phyloP scores from a whole-genome alignment of 2,888 invertebrate species.

The Lymantria monacha region DNA sequence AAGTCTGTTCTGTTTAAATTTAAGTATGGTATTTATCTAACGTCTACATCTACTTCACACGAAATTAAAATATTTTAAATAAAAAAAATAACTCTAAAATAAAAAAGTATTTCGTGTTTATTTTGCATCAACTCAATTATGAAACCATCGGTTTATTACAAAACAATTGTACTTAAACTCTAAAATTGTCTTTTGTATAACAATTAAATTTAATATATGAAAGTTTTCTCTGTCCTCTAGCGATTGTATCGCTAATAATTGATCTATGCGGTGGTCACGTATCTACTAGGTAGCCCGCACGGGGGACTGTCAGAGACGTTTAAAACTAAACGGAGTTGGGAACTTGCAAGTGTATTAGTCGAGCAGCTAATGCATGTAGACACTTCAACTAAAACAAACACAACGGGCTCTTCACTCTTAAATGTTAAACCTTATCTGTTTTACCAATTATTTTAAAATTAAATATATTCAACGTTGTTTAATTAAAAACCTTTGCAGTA shows the following conservation, averaged over 20 bases:
- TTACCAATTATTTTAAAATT: no score
- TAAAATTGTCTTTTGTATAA: background rate
- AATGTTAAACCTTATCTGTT: no score
- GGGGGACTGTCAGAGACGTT: constrained; percentile 62
- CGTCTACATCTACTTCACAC: no score
- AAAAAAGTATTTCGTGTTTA: no score
- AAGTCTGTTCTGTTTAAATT: background rate
- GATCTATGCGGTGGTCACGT: constrained; percentile 57
- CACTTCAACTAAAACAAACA: constrained; percentile 49
- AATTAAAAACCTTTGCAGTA: no score
- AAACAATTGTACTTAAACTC: no score
- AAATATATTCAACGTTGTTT: no score
- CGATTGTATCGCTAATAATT: constrained; percentile 31
- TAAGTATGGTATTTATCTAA: no score
- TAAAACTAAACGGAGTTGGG: constrained; percentile 51
- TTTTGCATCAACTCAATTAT: no score
- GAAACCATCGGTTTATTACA: no score
- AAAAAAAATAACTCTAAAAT: no score
- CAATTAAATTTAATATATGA: constrained; percentile 16
- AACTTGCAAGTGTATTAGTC: constrained; percentile 64
- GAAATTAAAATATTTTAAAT: no score
- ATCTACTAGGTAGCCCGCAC: constrained; percentile 36
- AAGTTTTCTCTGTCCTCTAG: constrained; percentile 23
- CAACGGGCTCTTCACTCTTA: constrained; percentile 29
- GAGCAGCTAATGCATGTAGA: constrained; percentile 49